Conservation (phyloP, 2,797 vertebrate species). For the Buceros bicornis region DNA sequence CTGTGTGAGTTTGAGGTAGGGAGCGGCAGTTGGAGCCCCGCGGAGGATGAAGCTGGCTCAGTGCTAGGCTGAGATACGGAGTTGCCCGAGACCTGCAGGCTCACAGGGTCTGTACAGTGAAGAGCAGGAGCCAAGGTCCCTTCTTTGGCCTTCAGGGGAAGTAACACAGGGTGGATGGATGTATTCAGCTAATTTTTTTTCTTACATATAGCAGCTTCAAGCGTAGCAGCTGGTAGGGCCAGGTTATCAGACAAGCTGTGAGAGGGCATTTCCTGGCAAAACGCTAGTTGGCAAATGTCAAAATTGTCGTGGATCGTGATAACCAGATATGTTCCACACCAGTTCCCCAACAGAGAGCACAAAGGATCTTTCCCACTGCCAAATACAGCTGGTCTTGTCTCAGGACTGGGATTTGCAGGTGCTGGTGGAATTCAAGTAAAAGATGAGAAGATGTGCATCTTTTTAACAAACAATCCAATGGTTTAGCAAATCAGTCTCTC, state of each 20-base stretch:
- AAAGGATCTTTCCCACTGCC: background rate
- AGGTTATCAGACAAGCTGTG: background rate
- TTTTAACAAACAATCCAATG: background rate
- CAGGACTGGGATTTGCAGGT: background rate
- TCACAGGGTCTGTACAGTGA: accelerated
- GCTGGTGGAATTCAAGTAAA: background rate
- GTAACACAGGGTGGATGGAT: background rate
- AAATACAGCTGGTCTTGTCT: background rate
- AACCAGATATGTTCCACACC: background rate
- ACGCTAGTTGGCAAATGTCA: background rate
- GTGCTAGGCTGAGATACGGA: accelerated
- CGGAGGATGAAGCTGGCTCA: background rate
- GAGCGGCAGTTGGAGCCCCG: background rate
- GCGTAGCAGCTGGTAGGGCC: background rate
- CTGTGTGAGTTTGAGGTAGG: background rate
- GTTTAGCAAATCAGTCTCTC: background rate
- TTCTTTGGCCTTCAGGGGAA: background rate
- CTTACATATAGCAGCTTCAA: accelerated
- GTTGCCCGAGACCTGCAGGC: background rate
- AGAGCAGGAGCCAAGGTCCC: background rate
- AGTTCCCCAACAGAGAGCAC: background rate
- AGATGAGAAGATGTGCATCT: background rate
- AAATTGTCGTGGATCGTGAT: background rate
- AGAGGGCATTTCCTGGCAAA: background rate
- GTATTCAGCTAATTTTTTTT: background rate